These are phyloP conservation scores for Drosophila pegasa DNA, from an alignment of 2,888 invertebrate species.

Conservation along the genomic window DNA sequence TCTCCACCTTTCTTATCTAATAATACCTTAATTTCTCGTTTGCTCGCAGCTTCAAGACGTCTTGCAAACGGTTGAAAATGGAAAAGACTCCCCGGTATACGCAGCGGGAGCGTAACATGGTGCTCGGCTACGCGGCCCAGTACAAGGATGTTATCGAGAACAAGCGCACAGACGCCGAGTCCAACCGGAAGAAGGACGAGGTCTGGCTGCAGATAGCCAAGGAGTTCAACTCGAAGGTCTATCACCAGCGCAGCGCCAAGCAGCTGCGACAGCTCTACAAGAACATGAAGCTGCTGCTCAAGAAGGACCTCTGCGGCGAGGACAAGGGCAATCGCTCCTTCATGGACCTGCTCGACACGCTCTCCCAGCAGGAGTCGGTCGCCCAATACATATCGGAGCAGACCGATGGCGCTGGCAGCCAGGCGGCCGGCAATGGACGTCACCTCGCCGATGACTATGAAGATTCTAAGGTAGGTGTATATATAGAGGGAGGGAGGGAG, in stretches of 20 bases:
- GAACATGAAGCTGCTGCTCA: conserved; percentile 84
- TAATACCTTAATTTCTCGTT: background rate
- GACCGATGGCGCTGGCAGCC: conserved; percentile 70
- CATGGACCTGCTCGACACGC: conserved; percentile 83
- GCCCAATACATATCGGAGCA: conserved; percentile 82
- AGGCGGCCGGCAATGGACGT: conserved; percentile 52
- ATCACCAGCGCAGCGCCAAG: conserved; percentile 84
- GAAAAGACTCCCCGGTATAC: conserved; percentile 84
- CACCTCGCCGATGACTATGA: conserved; percentile 81
- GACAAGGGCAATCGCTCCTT: conserved; percentile 82
- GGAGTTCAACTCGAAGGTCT: conserved; percentile 84
- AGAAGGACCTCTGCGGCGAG: conserved; percentile 84
- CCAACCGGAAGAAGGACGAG: conserved; percentile 84
- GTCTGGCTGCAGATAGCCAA: conserved; percentile 85
- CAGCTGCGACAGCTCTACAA: conserved; percentile 84
- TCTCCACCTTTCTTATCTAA: background rate
- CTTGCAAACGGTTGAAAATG: conserved; percentile 84
- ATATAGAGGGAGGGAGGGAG: background rate
- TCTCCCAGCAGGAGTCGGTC: conserved; percentile 83
- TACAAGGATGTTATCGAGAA: conserved; percentile 85
- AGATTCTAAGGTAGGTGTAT: conserved; percentile 81
- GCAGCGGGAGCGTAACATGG: conserved; percentile 84
- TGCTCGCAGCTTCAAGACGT: conserved; percentile 82
- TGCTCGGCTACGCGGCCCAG: conserved; percentile 84
- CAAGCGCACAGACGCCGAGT: conserved; percentile 84